These are phyloP conservation scores for Semnornis frantzii DNA, from an alignment of 2,113 vertebrate species.

Conservation along the genomic window DNA sequence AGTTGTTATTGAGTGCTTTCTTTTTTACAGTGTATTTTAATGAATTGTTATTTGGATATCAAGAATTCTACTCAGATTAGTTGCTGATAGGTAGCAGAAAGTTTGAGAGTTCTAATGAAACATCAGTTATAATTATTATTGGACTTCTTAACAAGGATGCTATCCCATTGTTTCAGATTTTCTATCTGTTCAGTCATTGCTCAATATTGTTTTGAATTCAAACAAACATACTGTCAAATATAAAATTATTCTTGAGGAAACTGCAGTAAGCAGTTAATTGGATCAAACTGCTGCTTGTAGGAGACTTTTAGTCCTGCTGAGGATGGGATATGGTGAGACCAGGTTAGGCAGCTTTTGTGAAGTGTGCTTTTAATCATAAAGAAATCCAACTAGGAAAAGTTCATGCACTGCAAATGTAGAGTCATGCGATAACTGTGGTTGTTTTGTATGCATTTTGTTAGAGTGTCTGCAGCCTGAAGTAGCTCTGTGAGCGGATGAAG, in stretches of 20 bases:
- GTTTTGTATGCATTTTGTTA: neutral
- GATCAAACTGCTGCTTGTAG: neutral
- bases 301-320: neutral
- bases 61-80: neutral
- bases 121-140: neutral
- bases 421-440: neutral
- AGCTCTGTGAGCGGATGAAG: neutral
- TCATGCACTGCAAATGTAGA: neutral
- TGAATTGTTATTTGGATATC: neutral
- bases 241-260: neutral
- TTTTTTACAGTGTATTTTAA: neutral
- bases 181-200: neutral
- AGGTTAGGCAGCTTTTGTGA: neutral
- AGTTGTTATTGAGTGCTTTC: neutral
- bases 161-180: neutral
- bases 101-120: neutral
- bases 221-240: neutral
- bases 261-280: neutral
- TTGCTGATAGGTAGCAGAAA: neutral
- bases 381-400: neutral
- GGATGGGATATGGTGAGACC: neutral
- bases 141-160: neutral
- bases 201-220: neutral
- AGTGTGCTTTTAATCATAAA: neutral
- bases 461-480: fast-evolving